A percentile compares a stretch with the other conserved stretches of the same genome.
Conservation (phyloP, 2,888 invertebrate species). For the Drosophila planitibia region DNA sequence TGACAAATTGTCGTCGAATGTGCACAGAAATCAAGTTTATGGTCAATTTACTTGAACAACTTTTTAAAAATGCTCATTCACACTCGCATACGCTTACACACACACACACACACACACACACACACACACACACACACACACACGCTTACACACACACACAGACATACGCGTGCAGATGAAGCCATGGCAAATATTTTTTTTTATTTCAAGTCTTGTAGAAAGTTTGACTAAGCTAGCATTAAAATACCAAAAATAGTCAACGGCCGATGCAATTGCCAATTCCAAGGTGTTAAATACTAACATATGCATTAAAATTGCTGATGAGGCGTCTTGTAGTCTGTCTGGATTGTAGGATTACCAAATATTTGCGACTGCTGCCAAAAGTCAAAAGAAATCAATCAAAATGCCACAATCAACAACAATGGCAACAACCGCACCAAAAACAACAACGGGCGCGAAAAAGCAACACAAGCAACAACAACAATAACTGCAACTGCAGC, state of each 20-base stretch:
- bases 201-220: conserved; percentile 58
- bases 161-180: conserved; percentile 33
- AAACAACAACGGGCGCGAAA: conserved; percentile 38
- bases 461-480: conserved; percentile 60
- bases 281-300: conserved; percentile 72
- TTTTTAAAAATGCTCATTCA: conserved; percentile 49
- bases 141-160: background rate
- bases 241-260: conserved; percentile 69
- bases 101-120: background rate
- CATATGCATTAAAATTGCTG: conserved; percentile 78
- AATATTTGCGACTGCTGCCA: conserved; percentile 76
- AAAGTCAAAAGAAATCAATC: conserved; percentile 81
- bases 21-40: conserved; percentile 77
- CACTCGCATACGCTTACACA: conserved; percentile 3
- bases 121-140: background rate
- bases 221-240: conserved; percentile 66
- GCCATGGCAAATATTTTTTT: conserved; percentile 26
- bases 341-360: conserved; percentile 69
- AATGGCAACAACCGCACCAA: conserved; percentile 40
- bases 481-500: conserved; percentile 33
- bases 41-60: conserved; percentile 69
- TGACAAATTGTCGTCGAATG: conserved; percentile 77
- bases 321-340: conserved; percentile 72
- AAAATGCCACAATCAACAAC: conserved; percentile 75
- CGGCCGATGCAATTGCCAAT: conserved; percentile 56